These are phyloP conservation scores for Aptenodytes patagonicus DNA, from an alignment of 2,113 vertebrate species.

Conservation along the genomic window DNA sequence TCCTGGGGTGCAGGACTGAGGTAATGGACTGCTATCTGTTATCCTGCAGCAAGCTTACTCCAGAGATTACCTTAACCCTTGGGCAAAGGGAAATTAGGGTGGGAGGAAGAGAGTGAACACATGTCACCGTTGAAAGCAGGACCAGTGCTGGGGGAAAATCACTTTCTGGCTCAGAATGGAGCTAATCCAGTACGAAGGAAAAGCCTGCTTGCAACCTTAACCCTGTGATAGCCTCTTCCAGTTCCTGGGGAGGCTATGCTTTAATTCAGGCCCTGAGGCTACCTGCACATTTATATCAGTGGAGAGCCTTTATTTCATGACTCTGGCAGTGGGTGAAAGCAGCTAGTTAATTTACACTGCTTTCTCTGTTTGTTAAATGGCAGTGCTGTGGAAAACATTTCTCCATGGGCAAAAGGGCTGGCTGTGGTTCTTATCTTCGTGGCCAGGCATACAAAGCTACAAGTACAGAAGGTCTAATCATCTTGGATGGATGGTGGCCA, in stretches of 20 bases:
- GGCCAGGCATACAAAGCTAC: constrained; percentile 16
- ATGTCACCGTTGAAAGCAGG: not conserved
- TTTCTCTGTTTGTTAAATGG: constrained; percentile 42
- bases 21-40: not conserved
- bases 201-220: not conserved
- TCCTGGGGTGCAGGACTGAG: not conserved
- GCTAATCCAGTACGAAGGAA: not conserved
- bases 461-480: constrained; percentile 56
- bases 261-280: not conserved
- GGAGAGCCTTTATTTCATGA: not conserved
- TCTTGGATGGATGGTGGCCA: not conserved
- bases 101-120: not conserved
- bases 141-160: not conserved
- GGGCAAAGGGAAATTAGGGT: not conserved
- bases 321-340: not conserved
- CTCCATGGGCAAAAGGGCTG: constrained; percentile 6
- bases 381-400: constrained; percentile 25
- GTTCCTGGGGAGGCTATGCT: not conserved
- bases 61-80: not conserved
- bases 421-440: constrained; percentile 48
- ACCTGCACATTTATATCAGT: not conserved
- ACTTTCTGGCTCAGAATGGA: not conserved
- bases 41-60: not conserved
- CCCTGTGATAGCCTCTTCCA: not conserved
- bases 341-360: constrained; percentile 37